A percentile compares a stretch with the other conserved stretches of the same genome.
Conservation (phyloP, 2,113 vertebrate species). For the Heptranchias perlo region DNA sequence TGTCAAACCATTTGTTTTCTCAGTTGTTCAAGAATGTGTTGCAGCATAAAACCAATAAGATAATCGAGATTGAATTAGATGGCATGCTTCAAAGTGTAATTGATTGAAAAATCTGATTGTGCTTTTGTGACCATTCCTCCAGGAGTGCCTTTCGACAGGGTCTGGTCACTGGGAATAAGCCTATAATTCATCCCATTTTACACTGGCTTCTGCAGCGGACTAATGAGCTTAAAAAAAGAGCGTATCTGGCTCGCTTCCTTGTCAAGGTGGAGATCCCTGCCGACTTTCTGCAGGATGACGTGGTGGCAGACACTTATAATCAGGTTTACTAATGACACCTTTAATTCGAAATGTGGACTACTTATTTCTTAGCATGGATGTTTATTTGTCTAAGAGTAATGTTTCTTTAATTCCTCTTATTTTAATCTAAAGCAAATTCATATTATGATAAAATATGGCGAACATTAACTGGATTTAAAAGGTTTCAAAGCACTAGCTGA, state of each 20-base stretch:
- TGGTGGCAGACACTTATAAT: slow-evolving; percentile 76
- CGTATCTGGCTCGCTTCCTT: slow-evolving; percentile 86
- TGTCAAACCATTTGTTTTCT: neutral
- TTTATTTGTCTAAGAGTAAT: neutral
- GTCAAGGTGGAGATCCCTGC: slow-evolving; percentile 83
- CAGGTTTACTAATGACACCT: slow-evolving; percentile 63
- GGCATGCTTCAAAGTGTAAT: neutral
- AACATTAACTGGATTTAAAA: neutral
- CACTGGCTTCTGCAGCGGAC: slow-evolving; percentile 86
- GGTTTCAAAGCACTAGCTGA: neutral
- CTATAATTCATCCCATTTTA: slow-evolving; percentile 83
- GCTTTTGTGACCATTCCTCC: slow-evolving; percentile 10
- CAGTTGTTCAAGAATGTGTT: neutral
- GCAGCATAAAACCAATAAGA: neutral
- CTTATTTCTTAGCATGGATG: neutral
- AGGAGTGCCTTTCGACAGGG: slow-evolving; percentile 89
- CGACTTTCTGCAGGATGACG: slow-evolving; percentile 88
- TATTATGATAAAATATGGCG: neutral
- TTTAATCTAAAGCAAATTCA: neutral
- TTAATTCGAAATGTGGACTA: neutral
- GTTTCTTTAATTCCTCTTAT: neutral
- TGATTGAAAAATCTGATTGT: neutral
- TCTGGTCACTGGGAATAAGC: slow-evolving; percentile 81
- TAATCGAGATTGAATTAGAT: neutral
- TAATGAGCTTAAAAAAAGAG: slow-evolving; percentile 85